phyloP scores from a whole-genome alignment of 2,888 invertebrate genomes.

The Tenthredo livida region DNA sequence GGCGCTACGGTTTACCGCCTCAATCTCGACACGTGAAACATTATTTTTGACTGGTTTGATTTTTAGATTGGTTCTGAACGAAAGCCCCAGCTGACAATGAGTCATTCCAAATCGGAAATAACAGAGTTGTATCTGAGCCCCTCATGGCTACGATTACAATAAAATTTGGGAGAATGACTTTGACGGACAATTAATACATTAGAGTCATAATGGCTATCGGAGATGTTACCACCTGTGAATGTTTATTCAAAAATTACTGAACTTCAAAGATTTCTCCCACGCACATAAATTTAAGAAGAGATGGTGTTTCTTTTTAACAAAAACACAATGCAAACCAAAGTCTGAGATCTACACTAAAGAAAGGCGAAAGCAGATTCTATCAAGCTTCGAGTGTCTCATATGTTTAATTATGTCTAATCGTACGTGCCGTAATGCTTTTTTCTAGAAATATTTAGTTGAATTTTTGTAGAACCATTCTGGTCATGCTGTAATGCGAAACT shows the following conservation, averaged over 20 bases:
- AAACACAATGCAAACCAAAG: not conserved
- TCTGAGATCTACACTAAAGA: not conserved
- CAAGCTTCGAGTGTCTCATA: not conserved
- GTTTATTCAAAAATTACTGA: not conserved
- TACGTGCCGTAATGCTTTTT: not conserved
- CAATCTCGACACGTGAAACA: not conserved
- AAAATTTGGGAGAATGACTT: not conserved
- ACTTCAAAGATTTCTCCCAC: not conserved
- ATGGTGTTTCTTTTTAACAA: not conserved
- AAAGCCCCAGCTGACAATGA: not conserved
- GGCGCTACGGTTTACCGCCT: too few species aligned
- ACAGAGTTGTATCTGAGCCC: not conserved
- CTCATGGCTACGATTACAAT: not conserved
- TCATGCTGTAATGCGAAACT: not conserved
- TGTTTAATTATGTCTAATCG: constrained; percentile 6
- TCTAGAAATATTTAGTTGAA: not conserved
- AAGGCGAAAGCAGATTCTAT: not conserved
- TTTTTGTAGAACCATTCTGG: not conserved
- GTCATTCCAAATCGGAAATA: not conserved
- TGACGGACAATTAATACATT: not conserved
- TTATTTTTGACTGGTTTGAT: not conserved
- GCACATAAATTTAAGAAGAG: not conserved
- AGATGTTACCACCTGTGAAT: not conserved
- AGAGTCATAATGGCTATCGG: not conserved
- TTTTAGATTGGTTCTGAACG: not conserved